phyloP scores from a whole-genome alignment of 2,113 vertebrate species.

The Meriones unguiculatus region DNA sequence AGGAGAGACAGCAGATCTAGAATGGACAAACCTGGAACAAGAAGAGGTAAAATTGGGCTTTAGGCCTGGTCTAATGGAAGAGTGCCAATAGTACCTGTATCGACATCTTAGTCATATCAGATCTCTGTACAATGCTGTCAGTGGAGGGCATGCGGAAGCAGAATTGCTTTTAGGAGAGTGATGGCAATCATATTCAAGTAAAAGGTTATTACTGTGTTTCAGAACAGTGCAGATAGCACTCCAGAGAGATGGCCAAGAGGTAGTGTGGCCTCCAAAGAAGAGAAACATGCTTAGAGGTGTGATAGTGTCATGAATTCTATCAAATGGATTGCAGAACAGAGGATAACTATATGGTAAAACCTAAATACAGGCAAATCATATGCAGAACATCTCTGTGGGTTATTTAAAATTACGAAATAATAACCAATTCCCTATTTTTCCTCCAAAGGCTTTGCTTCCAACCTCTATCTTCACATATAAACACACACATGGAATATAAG shows the following conservation, averaged over 20 bases:
- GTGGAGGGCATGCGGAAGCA: neutral
- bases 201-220: neutral
- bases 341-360: constrained; percentile 8
- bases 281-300: neutral
- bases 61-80: neutral
- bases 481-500: neutral
- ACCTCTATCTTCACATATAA: neutral
- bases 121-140: neutral
- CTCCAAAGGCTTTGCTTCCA: neutral
- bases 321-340: neutral
- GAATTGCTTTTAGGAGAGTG: neutral
- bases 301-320: neutral
- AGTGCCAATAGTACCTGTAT: neutral
- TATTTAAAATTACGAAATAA: constrained; percentile 6
- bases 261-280: neutral
- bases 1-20: constrained; percentile 34
- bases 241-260: neutral
- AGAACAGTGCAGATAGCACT: constrained; percentile 19
- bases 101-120: neutral
- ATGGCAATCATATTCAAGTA: neutral
- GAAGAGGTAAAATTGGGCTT: constrained; percentile 19
- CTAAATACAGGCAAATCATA: constrained; percentile 25
- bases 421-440: neutral
- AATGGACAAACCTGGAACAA: constrained; percentile 34
- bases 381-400: neutral